Evolutionary conservation across 2,113 vertebrate species (phyloP).

Genomic region (Crotalus tigris): DNA sequence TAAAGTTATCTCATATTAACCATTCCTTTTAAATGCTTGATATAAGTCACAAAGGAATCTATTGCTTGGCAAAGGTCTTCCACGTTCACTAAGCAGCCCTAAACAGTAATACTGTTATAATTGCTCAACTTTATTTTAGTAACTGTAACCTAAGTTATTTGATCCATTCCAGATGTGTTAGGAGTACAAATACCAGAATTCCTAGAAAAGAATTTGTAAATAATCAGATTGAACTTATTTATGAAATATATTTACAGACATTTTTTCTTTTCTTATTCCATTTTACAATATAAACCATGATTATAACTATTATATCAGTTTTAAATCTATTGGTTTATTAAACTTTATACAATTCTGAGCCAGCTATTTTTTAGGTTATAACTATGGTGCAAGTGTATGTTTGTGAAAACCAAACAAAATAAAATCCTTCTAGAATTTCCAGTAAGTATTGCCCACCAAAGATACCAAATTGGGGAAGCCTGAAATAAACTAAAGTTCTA

Average conservation of each 20-base stretch:
- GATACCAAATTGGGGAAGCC: background rate
- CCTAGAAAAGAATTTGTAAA: background rate
- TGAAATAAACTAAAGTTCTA: background rate
- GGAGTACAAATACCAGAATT: background rate
- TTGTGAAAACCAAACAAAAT: background rate
- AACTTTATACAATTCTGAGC: background rate
- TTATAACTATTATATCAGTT: background rate
- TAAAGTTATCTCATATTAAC: background rate
- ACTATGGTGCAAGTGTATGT: background rate
- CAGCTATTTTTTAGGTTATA: background rate
- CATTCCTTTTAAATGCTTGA: background rate
- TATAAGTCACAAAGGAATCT: background rate
- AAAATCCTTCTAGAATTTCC: background rate
- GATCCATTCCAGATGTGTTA: background rate
- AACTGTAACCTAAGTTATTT: background rate
- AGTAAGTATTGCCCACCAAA: background rate
- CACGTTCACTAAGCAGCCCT: background rate
- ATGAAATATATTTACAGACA: background rate
- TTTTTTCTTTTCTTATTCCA: background rate
- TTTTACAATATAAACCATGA: background rate
- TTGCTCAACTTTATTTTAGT: background rate
- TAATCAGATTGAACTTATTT: background rate
- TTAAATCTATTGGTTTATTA: background rate
- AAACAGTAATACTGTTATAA: background rate
- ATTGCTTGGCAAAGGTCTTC: background rate